Conservation (phyloP, 2,797 vertebrate species). For the Macropus fuliginosus region DNA sequence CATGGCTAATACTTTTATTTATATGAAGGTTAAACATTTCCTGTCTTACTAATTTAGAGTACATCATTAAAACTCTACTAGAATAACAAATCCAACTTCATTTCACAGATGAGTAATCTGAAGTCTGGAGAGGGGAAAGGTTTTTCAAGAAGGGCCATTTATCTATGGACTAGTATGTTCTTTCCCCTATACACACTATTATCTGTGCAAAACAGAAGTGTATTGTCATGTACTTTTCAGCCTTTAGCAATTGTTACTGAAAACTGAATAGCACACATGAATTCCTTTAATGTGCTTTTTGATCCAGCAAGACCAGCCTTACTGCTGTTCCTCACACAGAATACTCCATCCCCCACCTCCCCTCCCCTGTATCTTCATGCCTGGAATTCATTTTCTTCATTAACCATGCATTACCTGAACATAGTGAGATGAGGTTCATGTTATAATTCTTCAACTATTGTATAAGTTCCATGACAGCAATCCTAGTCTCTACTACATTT, state of each 20-base stretch:
- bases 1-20: conserved; percentile 11
- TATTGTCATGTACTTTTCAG: not conserved
- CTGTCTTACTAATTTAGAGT: not conserved
- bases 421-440: not conserved
- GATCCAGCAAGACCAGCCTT: not conserved
- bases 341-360: not conserved
- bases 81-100: not conserved
- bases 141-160: not conserved
- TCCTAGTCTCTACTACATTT: conserved; percentile 23
- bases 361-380: not conserved
- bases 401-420: not conserved
- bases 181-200: not conserved
- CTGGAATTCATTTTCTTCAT: not conserved
- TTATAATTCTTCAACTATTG: not conserved
- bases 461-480: not conserved
- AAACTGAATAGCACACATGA: not conserved
- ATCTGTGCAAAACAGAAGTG: not conserved
- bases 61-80: not conserved
- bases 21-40: not conserved
- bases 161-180: not conserved
- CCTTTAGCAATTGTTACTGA: not conserved
- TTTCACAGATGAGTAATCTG: conserved; percentile 13
- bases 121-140: not conserved
- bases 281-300: not conserved
- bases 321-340: not conserved